phyloP scores from a whole-genome alignment of 2,888 invertebrate genomes.

The Drosophila recens region DNA sequence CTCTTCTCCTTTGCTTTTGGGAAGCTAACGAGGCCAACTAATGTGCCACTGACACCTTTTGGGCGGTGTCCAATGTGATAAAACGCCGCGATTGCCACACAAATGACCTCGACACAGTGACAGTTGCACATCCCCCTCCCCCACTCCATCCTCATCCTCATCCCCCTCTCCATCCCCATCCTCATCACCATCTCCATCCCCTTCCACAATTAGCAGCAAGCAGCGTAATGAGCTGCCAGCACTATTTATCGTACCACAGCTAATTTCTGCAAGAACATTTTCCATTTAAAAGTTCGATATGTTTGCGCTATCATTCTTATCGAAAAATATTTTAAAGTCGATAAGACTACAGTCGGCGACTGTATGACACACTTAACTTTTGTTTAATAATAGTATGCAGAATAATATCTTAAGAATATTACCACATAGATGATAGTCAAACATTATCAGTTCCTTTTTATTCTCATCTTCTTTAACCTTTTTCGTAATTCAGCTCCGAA shows the following conservation, averaged over 20 bases:
- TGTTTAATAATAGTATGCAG: too few relatives aligned
- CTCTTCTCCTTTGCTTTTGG: too few relatives aligned
- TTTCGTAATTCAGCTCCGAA: too few relatives aligned
- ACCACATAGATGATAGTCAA: too few relatives aligned
- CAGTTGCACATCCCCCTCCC: not conserved
- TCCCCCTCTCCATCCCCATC: not conserved
- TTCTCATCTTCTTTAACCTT: too few relatives aligned
- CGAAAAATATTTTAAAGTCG: not conserved
- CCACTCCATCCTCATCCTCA: not conserved
- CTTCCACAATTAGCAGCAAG: conserved; percentile 27
- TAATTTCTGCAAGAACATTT: conserved; percentile 2
- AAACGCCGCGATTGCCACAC: conserved; percentile 47
- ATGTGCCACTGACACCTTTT: conserved; percentile 39
- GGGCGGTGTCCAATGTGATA: conserved; percentile 54
- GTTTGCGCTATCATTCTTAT: not conserved
- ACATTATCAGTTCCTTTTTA: too few relatives aligned
- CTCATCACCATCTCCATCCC: not conserved
- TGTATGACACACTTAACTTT: too few relatives aligned
- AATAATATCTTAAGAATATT: too few relatives aligned
- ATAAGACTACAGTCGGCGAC: too few relatives aligned
- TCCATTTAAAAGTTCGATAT: not conserved
- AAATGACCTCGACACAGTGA: conserved; percentile 45
- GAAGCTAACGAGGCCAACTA: conserved; percentile 39
- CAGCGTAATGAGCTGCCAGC: conserved; percentile 25
- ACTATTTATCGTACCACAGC: conserved; percentile 13